Conservation (phyloP, 1,140 invertebrate species). For the Babylonia areolata region DNA sequence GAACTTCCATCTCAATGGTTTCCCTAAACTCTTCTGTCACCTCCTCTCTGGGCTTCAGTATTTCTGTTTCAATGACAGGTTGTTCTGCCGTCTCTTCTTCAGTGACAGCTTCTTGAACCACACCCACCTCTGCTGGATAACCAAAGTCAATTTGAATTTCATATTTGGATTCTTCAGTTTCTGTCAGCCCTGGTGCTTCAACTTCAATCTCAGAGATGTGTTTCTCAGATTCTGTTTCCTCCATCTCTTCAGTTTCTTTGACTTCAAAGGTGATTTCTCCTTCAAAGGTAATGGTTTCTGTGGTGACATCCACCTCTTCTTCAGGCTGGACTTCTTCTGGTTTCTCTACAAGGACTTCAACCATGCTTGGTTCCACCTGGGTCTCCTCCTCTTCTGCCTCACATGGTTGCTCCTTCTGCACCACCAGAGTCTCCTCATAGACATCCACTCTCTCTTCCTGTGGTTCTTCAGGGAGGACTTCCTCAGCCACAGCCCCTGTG, state of each 20-base stretch:
- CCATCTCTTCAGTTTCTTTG: slow-evolving; percentile 37
- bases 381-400: slow-evolving; percentile 40
- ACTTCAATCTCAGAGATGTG: slow-evolving; percentile 35
- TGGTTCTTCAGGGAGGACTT: slow-evolving; percentile 36
- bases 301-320: slow-evolving; percentile 29
- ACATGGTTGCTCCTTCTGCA: slow-evolving; percentile 46
- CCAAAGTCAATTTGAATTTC: slow-evolving; percentile 28
- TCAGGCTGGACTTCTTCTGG: slow-evolving; percentile 26
- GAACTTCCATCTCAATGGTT: slow-evolving; percentile 38
- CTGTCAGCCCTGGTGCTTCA: slow-evolving; percentile 15
- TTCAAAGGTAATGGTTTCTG: slow-evolving; percentile 29
- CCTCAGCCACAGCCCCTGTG: slow-evolving; percentile 38
- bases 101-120: slow-evolving; percentile 9
- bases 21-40: slow-evolving; percentile 43
- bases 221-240: slow-evolving; percentile 32
- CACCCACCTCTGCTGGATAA: slow-evolving; percentile 26
- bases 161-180: not conserved
- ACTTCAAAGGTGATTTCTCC: slow-evolving; percentile 29
- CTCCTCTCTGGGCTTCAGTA: slow-evolving; percentile 47
- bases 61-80: slow-evolving; percentile 33
- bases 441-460: slow-evolving; percentile 39
- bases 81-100: slow-evolving; percentile 12
- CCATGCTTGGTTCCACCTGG: slow-evolving; percentile 23
- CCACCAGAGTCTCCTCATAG: slow-evolving; percentile 22
- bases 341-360: slow-evolving; percentile 16